Evolutionary conservation across 2,888 invertebrate species (phyloP), one percentile per base, ranked within the genome.

Genomic region (Eulithis prunata): DNA sequence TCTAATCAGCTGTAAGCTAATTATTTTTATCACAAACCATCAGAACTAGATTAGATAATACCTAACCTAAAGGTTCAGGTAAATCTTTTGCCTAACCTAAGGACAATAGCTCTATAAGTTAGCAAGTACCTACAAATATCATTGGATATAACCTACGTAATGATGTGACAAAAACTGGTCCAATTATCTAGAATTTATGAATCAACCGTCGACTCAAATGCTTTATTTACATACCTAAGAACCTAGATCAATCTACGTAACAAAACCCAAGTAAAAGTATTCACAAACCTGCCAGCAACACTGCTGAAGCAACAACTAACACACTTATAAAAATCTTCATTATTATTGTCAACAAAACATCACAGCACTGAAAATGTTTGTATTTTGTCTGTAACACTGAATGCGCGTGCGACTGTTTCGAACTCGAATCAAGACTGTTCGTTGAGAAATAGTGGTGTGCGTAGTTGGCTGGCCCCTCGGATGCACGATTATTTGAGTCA

Each of bases 301-400:
- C 62, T 2, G 54, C 64, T 6, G 53, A 49, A 13, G 56, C 61
- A 4, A 70, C n/a, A 4, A 76, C 53, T 64, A 71, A 66, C 8
- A 62, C 63, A 70, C 69, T 72, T 49, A 75, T 57, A 71, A 75
- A 57, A 53, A 75, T 64, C 70, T 71, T 80, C 80, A 80, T 80
- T 62, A 70, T 49, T 21, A 21, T 49, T 53, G 12, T 49, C 74
- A 78, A 75, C 66, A 60, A 36, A 67, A 71, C 78, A 79, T 78
- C 73, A 71, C 71, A 41, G 36, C 32, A 57, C 41, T 53, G 4
- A 49, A 43, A 67, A 57, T 52, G 14, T 54, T 41, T 43, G 8
- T 57, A 21, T 41, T 41, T 41, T 41, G 41, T 41, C 14, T 41
- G 41, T 41, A 28, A 52, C 47, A 21, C 12, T 8, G 46, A 28